These are phyloP conservation scores for Suricata suricatta DNA, from an alignment of 2,113 vertebrate genomes.

Conservation along the genomic window DNA sequence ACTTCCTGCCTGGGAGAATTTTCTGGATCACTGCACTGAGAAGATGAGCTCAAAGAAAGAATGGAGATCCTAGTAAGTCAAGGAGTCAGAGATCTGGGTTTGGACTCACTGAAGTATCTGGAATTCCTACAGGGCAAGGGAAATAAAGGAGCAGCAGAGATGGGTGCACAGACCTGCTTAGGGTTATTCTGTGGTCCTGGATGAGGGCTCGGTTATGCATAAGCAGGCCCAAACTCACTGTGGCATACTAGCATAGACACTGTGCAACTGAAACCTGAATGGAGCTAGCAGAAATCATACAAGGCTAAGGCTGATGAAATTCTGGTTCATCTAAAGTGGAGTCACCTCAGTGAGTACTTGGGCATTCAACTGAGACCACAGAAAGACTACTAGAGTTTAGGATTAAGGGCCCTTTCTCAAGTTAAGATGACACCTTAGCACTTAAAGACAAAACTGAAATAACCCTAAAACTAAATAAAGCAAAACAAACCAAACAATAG, in stretches of 20 bases:
- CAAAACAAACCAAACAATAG: neutral
- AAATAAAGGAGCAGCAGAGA: neutral
- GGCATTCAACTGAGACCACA: neutral
- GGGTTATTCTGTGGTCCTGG: neutral
- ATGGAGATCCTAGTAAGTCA: neutral
- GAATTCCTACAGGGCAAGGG: neutral
- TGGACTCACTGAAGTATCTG: neutral
- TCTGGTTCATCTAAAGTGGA: neutral
- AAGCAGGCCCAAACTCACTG: neutral
- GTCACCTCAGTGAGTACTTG: neutral
- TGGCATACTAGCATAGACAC: neutral
- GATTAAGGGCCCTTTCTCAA: neutral
- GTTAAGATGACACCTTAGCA: neutral
- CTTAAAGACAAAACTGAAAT: neutral
- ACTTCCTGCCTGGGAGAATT: neutral
- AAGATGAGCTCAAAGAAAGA: neutral
- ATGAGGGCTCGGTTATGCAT: neutral
- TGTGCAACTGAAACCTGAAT: neutral
- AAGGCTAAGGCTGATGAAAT: neutral
- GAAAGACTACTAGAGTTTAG: neutral
- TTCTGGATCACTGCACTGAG: neutral
- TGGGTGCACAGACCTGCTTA: rapidly evolving
- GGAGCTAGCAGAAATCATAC: neutral
- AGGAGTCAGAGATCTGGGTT: neutral
- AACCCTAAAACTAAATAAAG: neutral